Conservation (phyloP, 2,888 invertebrate genomes). For the Chamaedrilus cognettii region DNA sequence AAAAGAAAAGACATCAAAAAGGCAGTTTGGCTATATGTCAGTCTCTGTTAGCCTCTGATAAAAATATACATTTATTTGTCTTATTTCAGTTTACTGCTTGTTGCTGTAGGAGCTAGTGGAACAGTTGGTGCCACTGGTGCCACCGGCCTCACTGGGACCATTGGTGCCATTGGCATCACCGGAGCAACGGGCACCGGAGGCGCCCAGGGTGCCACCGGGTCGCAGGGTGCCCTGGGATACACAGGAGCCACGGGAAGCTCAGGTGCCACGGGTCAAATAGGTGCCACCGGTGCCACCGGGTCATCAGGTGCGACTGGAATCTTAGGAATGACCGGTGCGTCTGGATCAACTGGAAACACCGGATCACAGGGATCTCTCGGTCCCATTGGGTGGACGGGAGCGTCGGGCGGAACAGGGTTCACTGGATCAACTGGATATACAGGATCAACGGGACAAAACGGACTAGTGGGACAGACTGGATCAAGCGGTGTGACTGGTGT, state of each 20-base stretch:
- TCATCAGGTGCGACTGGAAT: slow-evolving; percentile 26
- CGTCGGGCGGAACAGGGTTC: not conserved
- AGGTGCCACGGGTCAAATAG: slow-evolving; percentile 20
- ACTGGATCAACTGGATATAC: slow-evolving; percentile 13
- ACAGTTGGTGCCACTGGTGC: slow-evolving; percentile 6
- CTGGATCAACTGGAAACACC: slow-evolving; percentile 14
- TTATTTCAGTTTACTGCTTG: slow-evolving; percentile 26
- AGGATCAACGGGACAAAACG: slow-evolving; percentile 4
- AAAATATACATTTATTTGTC: too few species aligned
- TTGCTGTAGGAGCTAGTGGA: slow-evolving; percentile 19
- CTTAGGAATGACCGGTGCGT: slow-evolving; percentile 18
- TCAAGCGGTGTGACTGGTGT: slow-evolving; percentile 5
- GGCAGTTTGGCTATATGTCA: slow-evolving; percentile 23
- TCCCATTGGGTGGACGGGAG: slow-evolving; percentile 1
- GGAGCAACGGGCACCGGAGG: slow-evolving; percentile 41
- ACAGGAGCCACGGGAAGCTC: slow-evolving; percentile 22
- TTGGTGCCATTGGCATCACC: slow-evolving; percentile 41
- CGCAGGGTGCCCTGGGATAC: slow-evolving; percentile 19
- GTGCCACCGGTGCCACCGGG: slow-evolving; percentile 31
- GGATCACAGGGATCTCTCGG: slow-evolving; percentile 7
- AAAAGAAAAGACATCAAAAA: slow-evolving; percentile 21
- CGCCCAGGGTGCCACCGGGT: slow-evolving; percentile 34
- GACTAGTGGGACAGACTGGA: slow-evolving; percentile 10
- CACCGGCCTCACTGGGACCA: too few species aligned
- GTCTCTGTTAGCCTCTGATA: too few species aligned